phyloP scores from a whole-genome alignment of 2,113 vertebrate species.

The Ibidorhyncha struthersii region DNA sequence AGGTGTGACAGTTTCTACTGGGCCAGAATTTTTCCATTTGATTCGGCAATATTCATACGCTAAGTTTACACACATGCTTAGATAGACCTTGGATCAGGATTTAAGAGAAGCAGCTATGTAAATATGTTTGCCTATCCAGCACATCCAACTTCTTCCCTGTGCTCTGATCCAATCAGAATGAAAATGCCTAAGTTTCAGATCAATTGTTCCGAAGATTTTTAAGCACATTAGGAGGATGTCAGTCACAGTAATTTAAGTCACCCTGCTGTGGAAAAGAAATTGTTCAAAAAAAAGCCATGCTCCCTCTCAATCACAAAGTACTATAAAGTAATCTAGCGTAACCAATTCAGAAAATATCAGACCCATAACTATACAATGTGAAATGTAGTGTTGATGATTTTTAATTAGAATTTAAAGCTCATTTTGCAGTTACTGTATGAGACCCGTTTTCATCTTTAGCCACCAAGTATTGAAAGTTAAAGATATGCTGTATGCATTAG shows the following conservation, averaged over 20 bases:
- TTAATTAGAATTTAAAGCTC: slow-evolving; percentile 34
- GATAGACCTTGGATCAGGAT: not conserved
- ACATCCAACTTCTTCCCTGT: not conserved
- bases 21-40: not conserved
- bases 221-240: not conserved
- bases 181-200: slow-evolving; percentile 5
- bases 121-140: not conserved
- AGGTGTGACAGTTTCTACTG: not conserved
- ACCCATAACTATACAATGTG: not conserved
- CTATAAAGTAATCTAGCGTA: not conserved
- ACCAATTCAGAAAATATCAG: slow-evolving; percentile 38
- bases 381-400: slow-evolving; percentile 27
- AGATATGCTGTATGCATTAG: not conserved
- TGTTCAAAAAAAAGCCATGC: not conserved
- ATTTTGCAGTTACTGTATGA: not conserved
- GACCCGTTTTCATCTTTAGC: slow-evolving; percentile 1
- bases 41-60: not conserved
- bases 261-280: slow-evolving; percentile 19
- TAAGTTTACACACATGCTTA: not conserved
- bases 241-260: slow-evolving; percentile 15
- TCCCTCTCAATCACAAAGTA: not conserved
- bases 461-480: not conserved
- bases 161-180: not conserved
- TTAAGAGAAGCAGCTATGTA: not conserved
- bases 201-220: slow-evolving; percentile 12